These are phyloP conservation scores for Callopanchax toddi DNA, from an alignment of 2,113 vertebrate genomes.

Conservation along the genomic window DNA sequence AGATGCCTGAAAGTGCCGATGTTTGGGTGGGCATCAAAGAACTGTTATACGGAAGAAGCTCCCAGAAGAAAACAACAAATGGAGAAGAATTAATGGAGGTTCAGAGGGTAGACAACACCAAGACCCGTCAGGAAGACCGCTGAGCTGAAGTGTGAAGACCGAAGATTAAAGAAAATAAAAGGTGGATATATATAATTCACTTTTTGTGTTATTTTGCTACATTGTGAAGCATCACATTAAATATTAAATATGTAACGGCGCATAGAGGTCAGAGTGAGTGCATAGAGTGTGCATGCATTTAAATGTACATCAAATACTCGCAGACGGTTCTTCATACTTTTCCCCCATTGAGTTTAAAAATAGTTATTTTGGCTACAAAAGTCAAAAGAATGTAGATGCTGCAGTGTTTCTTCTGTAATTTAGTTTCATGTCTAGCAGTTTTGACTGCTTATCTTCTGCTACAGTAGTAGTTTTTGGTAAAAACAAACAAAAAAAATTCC, in stretches of 20 bases:
- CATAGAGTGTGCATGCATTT: slow-evolving; percentile 54
- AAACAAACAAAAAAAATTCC: slow-evolving; percentile 23
- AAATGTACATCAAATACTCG: slow-evolving; percentile 15
- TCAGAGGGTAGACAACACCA: slow-evolving; percentile 12
- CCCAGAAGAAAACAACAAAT: slow-evolving; percentile 8
- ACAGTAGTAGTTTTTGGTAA: slow-evolving; percentile 34
- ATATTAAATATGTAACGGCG: slow-evolving; percentile 34
- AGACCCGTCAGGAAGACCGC: slow-evolving; percentile 29
- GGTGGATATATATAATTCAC: slow-evolving; percentile 81
- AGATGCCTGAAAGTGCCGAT: slow-evolving; percentile 7
- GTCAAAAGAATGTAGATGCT: slow-evolving; percentile 33
- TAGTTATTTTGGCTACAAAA: slow-evolving; percentile 50
- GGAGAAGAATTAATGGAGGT: slow-evolving; percentile 10
- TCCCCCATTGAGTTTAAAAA: slow-evolving; percentile 2
- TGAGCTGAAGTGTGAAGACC: slow-evolving; percentile 62
- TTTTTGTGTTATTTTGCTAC: slow-evolving; percentile 62
- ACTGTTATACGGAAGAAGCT: slow-evolving; percentile 4
- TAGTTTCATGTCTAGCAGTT: slow-evolving; percentile 48
- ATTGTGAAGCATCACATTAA: slow-evolving; percentile 43
- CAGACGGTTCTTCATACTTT: slow-evolving; percentile 11
- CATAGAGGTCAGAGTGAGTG: slow-evolving; percentile 38
- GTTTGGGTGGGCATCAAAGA: slow-evolving; percentile 1
- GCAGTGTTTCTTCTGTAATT: slow-evolving; percentile 39
- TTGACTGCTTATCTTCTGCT: slow-evolving; percentile 39
- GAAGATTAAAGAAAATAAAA: slow-evolving; percentile 79